These are phyloP conservation scores for Hipposideros armiger DNA, from an alignment of 2,113 vertebrate genomes.

Conservation along the genomic window DNA sequence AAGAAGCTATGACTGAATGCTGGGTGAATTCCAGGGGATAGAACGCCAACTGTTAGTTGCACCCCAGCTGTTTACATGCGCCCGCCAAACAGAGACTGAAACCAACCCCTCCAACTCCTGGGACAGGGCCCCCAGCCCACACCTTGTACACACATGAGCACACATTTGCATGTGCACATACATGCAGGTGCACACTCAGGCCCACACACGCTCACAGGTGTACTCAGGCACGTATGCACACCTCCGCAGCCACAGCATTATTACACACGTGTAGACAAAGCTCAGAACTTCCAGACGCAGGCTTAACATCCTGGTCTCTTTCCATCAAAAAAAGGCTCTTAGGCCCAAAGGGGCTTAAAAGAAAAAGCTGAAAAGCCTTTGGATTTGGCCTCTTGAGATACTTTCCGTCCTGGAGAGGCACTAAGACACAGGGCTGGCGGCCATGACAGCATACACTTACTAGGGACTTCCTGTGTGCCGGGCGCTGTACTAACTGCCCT, in stretches of 20 bases:
- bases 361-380: background rate
- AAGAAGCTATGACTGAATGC: background rate
- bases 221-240: background rate
- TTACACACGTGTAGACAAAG: fast-evolving
- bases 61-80: background rate
- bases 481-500: background rate
- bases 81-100: background rate
- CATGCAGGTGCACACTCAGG: background rate
- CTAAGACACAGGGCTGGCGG: no score
- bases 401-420: background rate
- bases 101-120: no score
- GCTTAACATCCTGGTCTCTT: no score
- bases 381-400: no score
- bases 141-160: background rate
- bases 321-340: background rate
- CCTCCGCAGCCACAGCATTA: background rate
- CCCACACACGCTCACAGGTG: fast-evolving
- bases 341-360: background rate
- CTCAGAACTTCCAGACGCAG: background rate
- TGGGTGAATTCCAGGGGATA: background rate
- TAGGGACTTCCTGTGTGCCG: background rate
- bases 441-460: fast-evolving
- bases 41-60: background rate
- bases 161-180: fast-evolving
- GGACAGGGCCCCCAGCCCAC: background rate